phyloP scores from a whole-genome alignment of 2,113 vertebrate species.

The Pelusios castaneus region DNA sequence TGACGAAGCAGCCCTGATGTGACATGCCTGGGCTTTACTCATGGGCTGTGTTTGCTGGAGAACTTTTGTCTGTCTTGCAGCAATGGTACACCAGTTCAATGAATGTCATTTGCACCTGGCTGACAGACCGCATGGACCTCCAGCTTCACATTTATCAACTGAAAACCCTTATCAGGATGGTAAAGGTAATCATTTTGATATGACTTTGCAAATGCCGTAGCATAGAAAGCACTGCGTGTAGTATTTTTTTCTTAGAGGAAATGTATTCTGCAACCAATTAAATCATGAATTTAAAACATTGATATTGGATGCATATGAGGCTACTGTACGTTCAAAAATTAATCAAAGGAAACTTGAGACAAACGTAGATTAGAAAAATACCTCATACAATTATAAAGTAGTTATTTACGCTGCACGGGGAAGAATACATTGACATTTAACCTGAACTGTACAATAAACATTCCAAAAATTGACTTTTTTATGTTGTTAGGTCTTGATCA shows the following conservation, averaged over 20 bases:
- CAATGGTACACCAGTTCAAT: constrained; percentile 99
- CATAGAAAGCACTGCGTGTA: fast-evolving
- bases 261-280: not conserved
- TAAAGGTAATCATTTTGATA: constrained; percentile 84
- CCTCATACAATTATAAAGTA: not conserved
- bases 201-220: not conserved
- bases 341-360: not conserved
- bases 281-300: not conserved
- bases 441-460: not conserved
- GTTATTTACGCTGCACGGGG: not conserved
- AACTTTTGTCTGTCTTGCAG: constrained; percentile 96
- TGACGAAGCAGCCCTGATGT: not conserved
- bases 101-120: constrained; percentile 97
- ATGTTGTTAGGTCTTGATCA: not conserved
- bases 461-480: constrained; percentile 23
- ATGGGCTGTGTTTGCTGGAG: constrained; percentile 84
- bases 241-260: not conserved
- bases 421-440: not conserved
- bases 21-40: not conserved
- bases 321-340: not conserved
- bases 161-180: constrained; percentile 99
- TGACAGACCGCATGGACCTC: constrained; percentile 98
- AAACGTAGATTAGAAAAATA: not conserved
- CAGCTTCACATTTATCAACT: constrained; percentile 99
- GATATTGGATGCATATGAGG: not conserved